Base-by-base conservation (phyloP, 2,797 vertebrate species). In the Amblyopsis hoosieri region DNA sequence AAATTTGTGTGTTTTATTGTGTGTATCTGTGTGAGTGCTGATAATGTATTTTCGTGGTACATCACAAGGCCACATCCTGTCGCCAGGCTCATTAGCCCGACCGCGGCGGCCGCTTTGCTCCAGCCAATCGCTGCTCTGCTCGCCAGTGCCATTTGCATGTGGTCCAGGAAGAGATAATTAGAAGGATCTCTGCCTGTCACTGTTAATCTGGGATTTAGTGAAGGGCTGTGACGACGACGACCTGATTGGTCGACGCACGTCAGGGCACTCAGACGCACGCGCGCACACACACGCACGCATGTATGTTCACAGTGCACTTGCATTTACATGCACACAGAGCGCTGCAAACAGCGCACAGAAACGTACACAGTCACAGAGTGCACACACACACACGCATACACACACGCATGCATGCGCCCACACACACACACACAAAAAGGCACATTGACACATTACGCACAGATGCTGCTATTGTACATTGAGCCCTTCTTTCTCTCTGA, bases 151-250 rank as follows among this genome's bases (percentile, higher is more conserved):
- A 91, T 92, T 92, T 93, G 90, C 91, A 90, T 92, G 91, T 84
- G 84, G 86, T 91, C 91, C 91, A 91, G 88, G 86, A 92, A 90
- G 90, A 92, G 87, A 92, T 92, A 90, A 92, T 93, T 92, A 92
- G 89, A 93, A 86, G 89, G 87, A 92, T 91, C 86, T 89, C 88
- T 92, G 90, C 90, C 92, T 94, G 93, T 94, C 92, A 92, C 89
- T 91, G 90, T 93, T 93, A 92, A 94, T 92, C 91, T 93, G 89
- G 87, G 89, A 90, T 66, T 89, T 89, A 86, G 90, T 86, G 90
- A 90, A 85, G 80, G 76, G 88, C 87, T 90, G 87, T 90, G 90
- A 91, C 66, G 88, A 85, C 82, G 85, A 89, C 87, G 87, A 76
- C 75, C 86, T 88, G 88, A 90, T 87, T 76, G 85, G 89, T 82